Percentiles rank a stretch among this genome's conserved stretches.
Conservation (phyloP, 2,888 invertebrate species). For the Pecten maximus region DNA sequence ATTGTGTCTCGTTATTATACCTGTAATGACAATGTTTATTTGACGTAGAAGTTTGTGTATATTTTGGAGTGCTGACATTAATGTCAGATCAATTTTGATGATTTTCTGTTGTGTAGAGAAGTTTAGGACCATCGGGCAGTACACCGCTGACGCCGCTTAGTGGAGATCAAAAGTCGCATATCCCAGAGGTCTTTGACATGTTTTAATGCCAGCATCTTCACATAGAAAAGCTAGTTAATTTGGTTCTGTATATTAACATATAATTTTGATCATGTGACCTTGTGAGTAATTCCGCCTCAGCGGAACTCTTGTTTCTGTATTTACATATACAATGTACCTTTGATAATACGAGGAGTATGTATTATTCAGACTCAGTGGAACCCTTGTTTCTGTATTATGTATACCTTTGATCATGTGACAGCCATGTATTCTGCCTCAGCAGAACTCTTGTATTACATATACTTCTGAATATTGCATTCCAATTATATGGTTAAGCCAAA, state of each 20-base stretch:
- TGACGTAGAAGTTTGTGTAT: not conserved
- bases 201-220: not conserved
- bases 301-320: too few species aligned
- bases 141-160: not conserved
- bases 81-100: not conserved
- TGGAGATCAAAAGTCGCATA: not conserved
- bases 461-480: not conserved
- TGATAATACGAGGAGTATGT: too few species aligned
- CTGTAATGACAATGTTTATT: not conserved
- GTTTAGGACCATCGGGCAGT: not conserved
- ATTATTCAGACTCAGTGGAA: too few species aligned
- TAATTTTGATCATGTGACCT: too few species aligned
- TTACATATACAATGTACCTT: too few species aligned
- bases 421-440: not conserved
- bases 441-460: not conserved
- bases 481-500: not conserved
- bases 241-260: too few species aligned
- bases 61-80: not conserved
- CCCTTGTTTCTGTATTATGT: not conserved
- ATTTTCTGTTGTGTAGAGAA: not conserved
- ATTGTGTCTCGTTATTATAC: not conserved
- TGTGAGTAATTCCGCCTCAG: too few species aligned
- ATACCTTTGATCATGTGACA: not conserved
- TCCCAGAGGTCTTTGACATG: not conserved
- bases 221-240: too few species aligned